Evolutionary conservation across 2,888 invertebrate genomes (phyloP).

Genomic region (Steromphala cineraria): DNA sequence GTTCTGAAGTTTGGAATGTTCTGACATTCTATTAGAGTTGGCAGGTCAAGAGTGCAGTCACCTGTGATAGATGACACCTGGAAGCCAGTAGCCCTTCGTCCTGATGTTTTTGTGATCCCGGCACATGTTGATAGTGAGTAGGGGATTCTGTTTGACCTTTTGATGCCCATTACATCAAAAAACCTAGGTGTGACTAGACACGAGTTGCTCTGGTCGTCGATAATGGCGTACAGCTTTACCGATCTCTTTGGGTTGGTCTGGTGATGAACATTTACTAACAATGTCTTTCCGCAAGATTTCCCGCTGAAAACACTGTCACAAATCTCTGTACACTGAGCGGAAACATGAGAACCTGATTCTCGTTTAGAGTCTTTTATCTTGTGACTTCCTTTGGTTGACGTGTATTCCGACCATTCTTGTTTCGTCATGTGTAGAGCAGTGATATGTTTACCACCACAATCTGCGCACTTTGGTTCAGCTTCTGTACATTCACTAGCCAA

Average conservation of each 20-base stretch:
- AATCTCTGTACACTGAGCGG: background rate
- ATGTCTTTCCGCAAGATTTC: constrained; percentile 25
- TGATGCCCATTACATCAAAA: background rate
- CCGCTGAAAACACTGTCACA: constrained; percentile 9
- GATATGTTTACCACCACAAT: constrained; percentile 24
- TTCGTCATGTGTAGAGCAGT: constrained; percentile 24
- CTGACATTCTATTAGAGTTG: constrained; percentile 33
- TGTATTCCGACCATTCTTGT: background rate
- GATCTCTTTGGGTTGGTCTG: background rate
- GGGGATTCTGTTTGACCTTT: background rate
- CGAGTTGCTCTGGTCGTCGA: constrained; percentile 35
- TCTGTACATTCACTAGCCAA: constrained; percentile 19
- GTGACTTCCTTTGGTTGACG: background rate
- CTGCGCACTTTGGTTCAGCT: constrained; percentile 23
- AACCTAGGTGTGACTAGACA: constrained; percentile 23
- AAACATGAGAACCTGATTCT: background rate
- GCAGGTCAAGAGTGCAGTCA: constrained; percentile 9
- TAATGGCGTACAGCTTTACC: constrained; percentile 21
- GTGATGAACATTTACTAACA: constrained; percentile 7
- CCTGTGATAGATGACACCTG: constrained; percentile 25
- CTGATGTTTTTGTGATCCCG: constrained; percentile 27
- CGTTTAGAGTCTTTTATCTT: background rate
- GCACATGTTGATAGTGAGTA: constrained; percentile 34
- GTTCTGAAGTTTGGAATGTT: constrained; percentile 27
- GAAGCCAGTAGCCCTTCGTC: constrained; percentile 14